Conservation (phyloP, 2,113 vertebrate species). For the Hemiscyllium ocellatum region DNA sequence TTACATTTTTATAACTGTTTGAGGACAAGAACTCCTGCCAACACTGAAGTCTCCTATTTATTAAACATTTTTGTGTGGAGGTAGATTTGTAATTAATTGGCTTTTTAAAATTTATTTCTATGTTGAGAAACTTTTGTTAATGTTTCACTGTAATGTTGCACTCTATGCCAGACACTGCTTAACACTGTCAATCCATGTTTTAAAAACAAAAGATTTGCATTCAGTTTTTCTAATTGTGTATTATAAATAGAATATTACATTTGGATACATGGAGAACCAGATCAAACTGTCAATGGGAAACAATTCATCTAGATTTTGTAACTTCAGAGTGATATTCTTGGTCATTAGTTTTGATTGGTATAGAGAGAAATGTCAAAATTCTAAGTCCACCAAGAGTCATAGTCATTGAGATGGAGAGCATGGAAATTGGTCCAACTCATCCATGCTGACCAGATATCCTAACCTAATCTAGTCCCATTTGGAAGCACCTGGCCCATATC, state of each 20-base stretch:
- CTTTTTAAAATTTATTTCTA: not conserved
- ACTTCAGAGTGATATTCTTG: not conserved
- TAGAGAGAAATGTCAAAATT: not conserved
- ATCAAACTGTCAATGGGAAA: not conserved
- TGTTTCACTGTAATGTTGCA: not conserved
- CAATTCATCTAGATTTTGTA: not conserved
- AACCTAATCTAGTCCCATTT: too few relatives aligned
- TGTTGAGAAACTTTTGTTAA: not conserved
- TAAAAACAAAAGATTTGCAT: not conserved
- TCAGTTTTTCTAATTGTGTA: not conserved
- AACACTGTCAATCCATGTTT: not conserved
- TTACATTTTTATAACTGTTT: not conserved
- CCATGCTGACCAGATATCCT: too few relatives aligned
- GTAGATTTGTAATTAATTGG: not conserved
- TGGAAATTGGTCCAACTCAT: too few relatives aligned
- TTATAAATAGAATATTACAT: not conserved
- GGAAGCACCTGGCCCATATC: too few relatives aligned
- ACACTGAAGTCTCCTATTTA: constrained; percentile 8
- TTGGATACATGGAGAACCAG: not conserved
- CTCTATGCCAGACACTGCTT: not conserved
- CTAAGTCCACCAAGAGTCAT: too few relatives aligned
- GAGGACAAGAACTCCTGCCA: not conserved
- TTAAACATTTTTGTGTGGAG: not conserved
- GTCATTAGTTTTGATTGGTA: not conserved
- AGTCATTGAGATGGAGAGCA: too few relatives aligned